Conservation (phyloP, 2,797 vertebrate genomes). For the Ispidina picta region DNA sequence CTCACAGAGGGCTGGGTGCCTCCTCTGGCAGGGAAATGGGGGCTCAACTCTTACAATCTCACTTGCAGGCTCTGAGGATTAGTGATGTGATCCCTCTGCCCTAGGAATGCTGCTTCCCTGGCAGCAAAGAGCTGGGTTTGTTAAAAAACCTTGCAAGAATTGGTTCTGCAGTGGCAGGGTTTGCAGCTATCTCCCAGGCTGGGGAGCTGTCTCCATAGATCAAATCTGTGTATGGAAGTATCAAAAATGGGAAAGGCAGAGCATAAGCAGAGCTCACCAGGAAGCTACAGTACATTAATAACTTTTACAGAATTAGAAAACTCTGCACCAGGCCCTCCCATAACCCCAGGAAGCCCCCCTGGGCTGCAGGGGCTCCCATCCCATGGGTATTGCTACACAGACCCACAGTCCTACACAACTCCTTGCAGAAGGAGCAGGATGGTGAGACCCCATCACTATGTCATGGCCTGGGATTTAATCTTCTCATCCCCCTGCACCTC, state of each 20-base stretch:
- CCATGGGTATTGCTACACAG: not conserved
- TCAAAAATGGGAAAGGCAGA: not conserved
- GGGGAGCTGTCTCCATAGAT: fast-evolving
- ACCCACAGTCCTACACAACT: not conserved
- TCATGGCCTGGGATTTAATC: not conserved
- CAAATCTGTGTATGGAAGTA: not conserved
- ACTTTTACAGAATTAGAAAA: not conserved
- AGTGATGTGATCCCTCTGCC: not conserved
- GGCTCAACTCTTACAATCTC: not conserved
- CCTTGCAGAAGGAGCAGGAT: not conserved
- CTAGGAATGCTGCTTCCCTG: not conserved
- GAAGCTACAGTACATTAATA: not conserved
- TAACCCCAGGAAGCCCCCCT: not conserved
- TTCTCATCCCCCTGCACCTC: not conserved
- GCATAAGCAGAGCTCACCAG: not conserved
- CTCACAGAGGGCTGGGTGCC: not conserved
- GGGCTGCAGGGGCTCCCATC: not conserved
- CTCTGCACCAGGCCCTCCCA: not conserved
- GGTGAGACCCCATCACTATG: fast-evolving
- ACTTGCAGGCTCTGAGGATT: not conserved
- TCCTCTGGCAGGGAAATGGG: not conserved
- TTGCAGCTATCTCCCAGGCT: not conserved
- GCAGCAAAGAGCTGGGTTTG: not conserved
- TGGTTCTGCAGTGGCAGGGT: not conserved
- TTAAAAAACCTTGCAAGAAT: not conserved